Evolutionary conservation across 1,140 invertebrate species (phyloP).

Genomic region (Cyrtorhinus lividipennis): DNA sequence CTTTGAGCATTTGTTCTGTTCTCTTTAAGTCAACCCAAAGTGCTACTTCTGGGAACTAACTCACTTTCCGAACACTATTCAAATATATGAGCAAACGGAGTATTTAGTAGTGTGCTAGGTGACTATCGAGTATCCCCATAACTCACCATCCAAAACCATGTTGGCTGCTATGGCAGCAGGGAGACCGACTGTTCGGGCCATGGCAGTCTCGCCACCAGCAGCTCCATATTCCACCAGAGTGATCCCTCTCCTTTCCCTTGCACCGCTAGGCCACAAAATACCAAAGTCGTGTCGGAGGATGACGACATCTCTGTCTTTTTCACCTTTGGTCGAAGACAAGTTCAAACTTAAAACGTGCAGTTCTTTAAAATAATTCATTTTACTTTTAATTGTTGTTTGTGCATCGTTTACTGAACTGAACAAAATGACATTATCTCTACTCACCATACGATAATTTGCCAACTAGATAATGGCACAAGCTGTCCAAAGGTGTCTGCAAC

Average conservation of each 20-base stretch:
- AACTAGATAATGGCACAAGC: constrained; percentile 76
- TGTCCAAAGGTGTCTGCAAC: constrained; percentile 75
- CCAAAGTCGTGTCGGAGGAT: constrained; percentile 86
- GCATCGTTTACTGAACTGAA: no score
- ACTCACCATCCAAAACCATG: constrained; percentile 86
- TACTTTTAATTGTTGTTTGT: no score
- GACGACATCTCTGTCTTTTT: constrained; percentile 79
- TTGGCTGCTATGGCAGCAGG: constrained; percentile 91
- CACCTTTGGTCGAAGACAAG: constrained; percentile 23
- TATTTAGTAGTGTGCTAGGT: no score
- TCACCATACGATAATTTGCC: constrained; percentile 66
- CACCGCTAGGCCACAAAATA: constrained; percentile 80
- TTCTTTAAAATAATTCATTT: no score
- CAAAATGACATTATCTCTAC: neutral
- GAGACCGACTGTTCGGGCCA: constrained; percentile 94
- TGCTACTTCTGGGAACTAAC: no score
- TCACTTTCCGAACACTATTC: no score
- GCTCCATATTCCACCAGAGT: constrained; percentile 91
- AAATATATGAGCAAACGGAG: no score
- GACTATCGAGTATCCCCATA: no score
- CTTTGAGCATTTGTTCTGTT: no score
- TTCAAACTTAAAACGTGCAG: no score
- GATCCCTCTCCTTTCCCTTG: constrained; percentile 68
- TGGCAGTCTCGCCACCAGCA: constrained; percentile 73
- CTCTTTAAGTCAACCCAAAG: no score